Base-by-base conservation (phyloP, 2,113 vertebrate species). In the Equus przewalskii region DNA sequence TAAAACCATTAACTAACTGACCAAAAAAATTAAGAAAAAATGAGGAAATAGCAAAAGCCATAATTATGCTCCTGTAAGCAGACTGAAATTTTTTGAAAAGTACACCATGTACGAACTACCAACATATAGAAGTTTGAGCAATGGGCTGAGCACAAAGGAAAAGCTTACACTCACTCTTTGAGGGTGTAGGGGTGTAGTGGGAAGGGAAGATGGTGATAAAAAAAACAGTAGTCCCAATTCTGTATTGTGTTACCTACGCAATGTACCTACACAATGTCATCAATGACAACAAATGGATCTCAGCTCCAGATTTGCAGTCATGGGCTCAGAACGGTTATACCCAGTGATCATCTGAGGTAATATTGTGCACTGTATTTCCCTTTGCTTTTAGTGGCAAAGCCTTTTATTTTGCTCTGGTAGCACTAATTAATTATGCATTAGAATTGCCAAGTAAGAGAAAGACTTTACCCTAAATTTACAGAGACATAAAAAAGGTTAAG, bases 381-480 rank as follows among this genome's bases (percentile, higher is more conserved):
- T 91, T 91, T 89, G 78, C 69, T 97, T 92, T 97, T 80, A 97
- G 75, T 79, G 69, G 19, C 44, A 94, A 94, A 97, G 67, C 58
- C 67, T 97, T 97, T 97, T 79, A 97, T 98, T 93, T 96, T 69
- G 84, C 49, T 96, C 33, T 82, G 72, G 78, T 72, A 44, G 41
- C 36, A 58, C 49, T 87, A 95, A 97, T 97, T 97, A 97, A 97
- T 97, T 95, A 97, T 97, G 91, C 96, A 97, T 97, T 96, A 87
- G 69, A 67, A 91, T 97, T 93, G 67, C 93, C 91, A 97, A 97
- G 56, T 93, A 91, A 90, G 89, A 93, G 91, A 78, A 96, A 96
- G 91, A 97, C 97, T 98, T 97, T 96, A 97, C 60, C 94, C 93
- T 94, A 96, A 96, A 96, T 97, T 97, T 97, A 93, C 83, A 95